Base-by-base conservation (phyloP, 2,797 vertebrate species). In the Etheostoma nigrum region DNA sequence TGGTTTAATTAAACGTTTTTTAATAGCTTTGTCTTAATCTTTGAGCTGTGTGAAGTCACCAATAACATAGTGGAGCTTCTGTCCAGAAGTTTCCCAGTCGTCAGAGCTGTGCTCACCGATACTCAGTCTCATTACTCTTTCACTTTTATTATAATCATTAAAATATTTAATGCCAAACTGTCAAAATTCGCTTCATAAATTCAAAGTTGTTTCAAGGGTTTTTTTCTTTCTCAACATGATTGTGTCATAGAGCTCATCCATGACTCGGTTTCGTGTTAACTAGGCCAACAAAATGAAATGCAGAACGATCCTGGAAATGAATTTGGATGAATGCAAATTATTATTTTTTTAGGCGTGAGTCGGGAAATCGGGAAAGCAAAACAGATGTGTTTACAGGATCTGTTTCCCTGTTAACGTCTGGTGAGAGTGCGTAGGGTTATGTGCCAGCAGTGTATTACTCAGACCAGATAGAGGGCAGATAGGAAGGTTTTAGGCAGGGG, bases 271-370 rank as follows among this genome's bases (percentile, higher is more conserved):
- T 48, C 23, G 6, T 11, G 51, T 61, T 73, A 82, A 76, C 58
- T 78, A 76, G 79, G 79, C 61, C 81, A 75, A 49, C 42, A 45
- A 62, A 64, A 74, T 57, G 55, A 52, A 69, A 74, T 49, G 58
- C 82, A 71, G 33, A 73, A 66, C 23, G 74, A 58, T 64, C 40
- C 10, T 2, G 23, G 51, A 59, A 57, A 80, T 78, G 2, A 49
- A 85, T 82, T 80, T 54, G 70, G 70, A 88, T 84, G 66, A 83
- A 91, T 89, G 81, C 83, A 75, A 91, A 91, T 89, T 59, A 91
- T 89, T 59, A 73, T 58, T 77, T 81, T 90, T 78, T 83, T 49
- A 84, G 77, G 60, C 73, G 6, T 23, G 36, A 76, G 47, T 36
- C 27, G 19, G 30, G 51, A 82, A 83, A 87, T 84, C 52, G 68